A percentile compares a stretch with the other conserved stretches of the same genome.
Evolutionary conservation across 2,888 invertebrate species (phyloP).

Genomic region (Schizaphis graminum): DNA sequence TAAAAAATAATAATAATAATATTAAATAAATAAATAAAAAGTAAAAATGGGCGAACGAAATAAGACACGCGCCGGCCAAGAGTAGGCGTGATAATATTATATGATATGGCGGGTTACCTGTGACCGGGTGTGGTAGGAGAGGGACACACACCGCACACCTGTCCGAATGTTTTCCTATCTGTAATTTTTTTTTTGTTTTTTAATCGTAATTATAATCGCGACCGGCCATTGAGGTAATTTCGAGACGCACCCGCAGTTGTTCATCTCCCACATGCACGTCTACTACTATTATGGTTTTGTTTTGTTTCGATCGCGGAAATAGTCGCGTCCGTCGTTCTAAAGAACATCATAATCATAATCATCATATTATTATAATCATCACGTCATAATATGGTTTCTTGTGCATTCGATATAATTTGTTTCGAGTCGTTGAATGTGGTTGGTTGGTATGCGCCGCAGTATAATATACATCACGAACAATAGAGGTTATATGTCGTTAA

Average conservation of each 20-base stretch:
- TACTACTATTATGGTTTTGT: not conserved
- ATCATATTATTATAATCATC: not conserved
- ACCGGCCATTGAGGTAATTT: conserved; percentile 58
- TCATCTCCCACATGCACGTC: not conserved
- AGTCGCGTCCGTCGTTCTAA: not conserved
- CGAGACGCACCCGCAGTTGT: conserved; percentile 27
- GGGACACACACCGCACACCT: conserved; percentile 43
- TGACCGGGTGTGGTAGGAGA: conserved; percentile 35
- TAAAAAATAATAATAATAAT: conserved; percentile 13
- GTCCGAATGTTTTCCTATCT: conserved; percentile 59
- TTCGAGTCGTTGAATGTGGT: conserved; percentile 40
- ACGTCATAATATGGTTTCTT: not conserved
- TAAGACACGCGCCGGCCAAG: conserved; percentile 24
- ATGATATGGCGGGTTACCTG: conserved; percentile 56
- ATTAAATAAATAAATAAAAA: conserved; percentile 7
- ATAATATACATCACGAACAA: not conserved
- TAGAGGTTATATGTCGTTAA: not conserved
- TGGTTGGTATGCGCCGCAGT: not conserved
- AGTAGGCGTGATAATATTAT: conserved; percentile 56
- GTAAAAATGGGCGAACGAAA: conserved; percentile 49
- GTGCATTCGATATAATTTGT: conserved; percentile 13
- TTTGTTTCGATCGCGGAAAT: conserved; percentile 4
- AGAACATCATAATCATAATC: not conserved
- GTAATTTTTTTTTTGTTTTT: conserved; percentile 14
- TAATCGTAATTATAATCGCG: conserved; percentile 60